Percentiles rank a stretch among this genome's conserved stretches.
Conservation (phyloP, 2,797 vertebrate genomes). For the Muscicapa comitata region DNA sequence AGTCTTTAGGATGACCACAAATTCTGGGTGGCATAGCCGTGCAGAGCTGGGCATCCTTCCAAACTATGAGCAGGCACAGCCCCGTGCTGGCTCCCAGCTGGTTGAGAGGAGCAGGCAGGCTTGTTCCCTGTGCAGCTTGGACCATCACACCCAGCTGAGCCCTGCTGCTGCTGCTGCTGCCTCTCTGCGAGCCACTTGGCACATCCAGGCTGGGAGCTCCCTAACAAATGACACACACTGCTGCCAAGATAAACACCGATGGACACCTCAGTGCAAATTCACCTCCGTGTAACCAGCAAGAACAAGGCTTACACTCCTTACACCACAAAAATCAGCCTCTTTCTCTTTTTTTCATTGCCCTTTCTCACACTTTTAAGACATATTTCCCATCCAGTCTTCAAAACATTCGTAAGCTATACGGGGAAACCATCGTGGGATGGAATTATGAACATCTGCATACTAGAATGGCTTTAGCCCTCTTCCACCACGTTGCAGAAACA, state of each 20-base stretch:
- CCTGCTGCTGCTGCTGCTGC: background rate
- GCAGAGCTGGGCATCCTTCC: background rate
- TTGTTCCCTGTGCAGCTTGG: rapidly evolving
- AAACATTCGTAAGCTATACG: background rate
- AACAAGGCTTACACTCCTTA: background rate
- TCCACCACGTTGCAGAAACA: background rate
- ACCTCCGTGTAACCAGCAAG: background rate
- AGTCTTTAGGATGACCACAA: background rate
- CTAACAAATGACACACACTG: background rate
- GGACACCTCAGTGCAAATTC: background rate
- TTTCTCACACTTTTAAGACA: background rate
- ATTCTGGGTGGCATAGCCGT: background rate
- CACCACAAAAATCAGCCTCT: background rate
- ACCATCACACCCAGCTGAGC: background rate
- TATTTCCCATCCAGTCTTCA: background rate
- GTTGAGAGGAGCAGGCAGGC: background rate
- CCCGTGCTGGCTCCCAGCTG: background rate
- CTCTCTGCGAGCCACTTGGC: background rate
- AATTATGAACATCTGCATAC: background rate
- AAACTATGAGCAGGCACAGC: background rate
- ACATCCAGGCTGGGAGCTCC: background rate
- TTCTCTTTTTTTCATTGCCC: background rate
- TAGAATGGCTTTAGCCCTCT: background rate
- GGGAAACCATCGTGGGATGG: background rate
- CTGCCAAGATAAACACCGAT: background rate